phyloP scores from a whole-genome alignment of 2,113 vertebrate species.

The Piaya cayana region DNA sequence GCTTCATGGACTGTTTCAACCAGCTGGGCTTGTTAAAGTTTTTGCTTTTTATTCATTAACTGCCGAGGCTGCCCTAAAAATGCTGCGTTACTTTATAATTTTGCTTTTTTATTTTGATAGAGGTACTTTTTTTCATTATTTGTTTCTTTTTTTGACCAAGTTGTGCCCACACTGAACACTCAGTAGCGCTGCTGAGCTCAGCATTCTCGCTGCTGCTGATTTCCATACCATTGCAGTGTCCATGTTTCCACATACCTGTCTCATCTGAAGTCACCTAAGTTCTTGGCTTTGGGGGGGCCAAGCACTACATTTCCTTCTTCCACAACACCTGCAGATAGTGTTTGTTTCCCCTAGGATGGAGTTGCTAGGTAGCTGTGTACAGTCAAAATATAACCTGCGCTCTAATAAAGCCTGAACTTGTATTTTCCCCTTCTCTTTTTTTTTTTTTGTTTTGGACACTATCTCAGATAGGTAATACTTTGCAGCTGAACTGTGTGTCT shows the following conservation, averaged over 20 bases:
- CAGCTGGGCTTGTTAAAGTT: conserved; percentile 36
- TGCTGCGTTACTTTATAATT: conserved; percentile 67
- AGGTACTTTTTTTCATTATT: background rate
- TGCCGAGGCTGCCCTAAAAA: conserved; percentile 67
- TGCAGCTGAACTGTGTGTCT: background rate
- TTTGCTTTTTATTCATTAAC: conserved; percentile 43
- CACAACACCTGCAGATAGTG: background rate
- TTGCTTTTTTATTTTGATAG: conserved; percentile 32
- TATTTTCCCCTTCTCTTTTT: background rate
- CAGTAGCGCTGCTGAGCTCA: background rate
- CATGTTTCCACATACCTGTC: background rate
- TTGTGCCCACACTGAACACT: background rate
- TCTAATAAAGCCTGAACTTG: background rate
- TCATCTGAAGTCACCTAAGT: background rate
- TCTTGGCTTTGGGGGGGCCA: background rate
- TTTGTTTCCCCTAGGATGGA: background rate
- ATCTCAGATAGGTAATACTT: background rate
- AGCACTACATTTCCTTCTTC: background rate
- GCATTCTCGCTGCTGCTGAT: background rate
- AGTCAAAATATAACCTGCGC: background rate
- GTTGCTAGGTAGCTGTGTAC: background rate
- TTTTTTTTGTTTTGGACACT: background rate
- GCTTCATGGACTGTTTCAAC: background rate
- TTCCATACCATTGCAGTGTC: background rate
- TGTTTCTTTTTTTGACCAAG: conserved; percentile 34